Percentiles rank a stretch among this genome's conserved stretches.
These are phyloP conservation scores for Diploptera punctata DNA, from an alignment of 2,888 invertebrate genomes.

Conservation along the genomic window DNA sequence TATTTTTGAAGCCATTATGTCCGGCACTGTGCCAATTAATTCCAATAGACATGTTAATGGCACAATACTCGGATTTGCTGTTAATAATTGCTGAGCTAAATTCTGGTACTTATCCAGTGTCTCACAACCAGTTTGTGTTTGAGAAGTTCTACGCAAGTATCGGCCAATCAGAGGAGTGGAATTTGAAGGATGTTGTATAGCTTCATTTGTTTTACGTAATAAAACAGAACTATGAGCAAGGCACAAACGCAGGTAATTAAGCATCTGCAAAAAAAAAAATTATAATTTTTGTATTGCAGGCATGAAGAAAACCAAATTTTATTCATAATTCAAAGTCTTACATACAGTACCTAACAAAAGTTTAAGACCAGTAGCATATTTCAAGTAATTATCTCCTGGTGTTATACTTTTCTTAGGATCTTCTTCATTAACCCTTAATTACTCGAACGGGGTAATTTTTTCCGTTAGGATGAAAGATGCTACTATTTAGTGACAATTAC, in stretches of 20 bases:
- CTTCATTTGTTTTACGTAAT: conserved; percentile 55
- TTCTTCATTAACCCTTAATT: too few species aligned
- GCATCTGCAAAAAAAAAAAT: conserved; percentile 62
- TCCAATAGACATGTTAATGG: conserved; percentile 81
- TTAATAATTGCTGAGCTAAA: conserved; percentile 69
- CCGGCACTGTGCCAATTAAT: conserved; percentile 81
- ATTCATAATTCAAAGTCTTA: too few species aligned
- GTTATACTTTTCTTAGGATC: too few species aligned
- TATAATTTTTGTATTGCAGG: background rate
- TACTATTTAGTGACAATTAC: too few species aligned
- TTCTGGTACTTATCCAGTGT: conserved; percentile 70
- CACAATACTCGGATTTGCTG: conserved; percentile 69
- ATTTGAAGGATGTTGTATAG: conserved; percentile 66
- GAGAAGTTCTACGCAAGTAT: conserved; percentile 57
- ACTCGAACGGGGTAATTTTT: too few species aligned
- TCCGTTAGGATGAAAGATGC: too few species aligned
- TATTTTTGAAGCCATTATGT: conserved; percentile 69
- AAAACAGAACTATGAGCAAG: conserved; percentile 69
- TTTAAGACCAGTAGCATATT: too few species aligned
- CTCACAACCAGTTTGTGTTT: conserved; percentile 58
- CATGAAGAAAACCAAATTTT: too few species aligned
- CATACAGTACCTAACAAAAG: too few species aligned
- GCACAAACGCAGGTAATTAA: conserved; percentile 82
- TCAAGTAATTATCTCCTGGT: too few species aligned
- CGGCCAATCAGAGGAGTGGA: conserved; percentile 70